A percentile compares a stretch with the other conserved stretches of the same genome.
phyloP scores from a whole-genome alignment of 2,797 vertebrate species.

The Karalla daura region DNA sequence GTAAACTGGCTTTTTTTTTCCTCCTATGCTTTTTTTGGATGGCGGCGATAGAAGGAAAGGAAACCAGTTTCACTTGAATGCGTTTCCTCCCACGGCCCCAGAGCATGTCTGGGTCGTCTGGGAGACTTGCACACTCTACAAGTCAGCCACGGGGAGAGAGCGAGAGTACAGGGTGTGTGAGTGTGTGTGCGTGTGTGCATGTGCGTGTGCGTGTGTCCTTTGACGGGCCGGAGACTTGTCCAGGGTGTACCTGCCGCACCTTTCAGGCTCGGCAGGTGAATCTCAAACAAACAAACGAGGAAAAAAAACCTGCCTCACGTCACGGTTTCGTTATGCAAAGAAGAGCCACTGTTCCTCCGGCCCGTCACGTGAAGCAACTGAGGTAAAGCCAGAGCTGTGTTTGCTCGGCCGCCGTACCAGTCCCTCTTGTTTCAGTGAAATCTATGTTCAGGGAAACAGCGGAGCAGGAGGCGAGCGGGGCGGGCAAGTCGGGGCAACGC shows the following conservation, averaged over 20 bases:
- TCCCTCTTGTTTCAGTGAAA: constrained; percentile 16
- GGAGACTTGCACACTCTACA: too few species aligned
- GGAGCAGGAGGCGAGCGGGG: constrained; percentile 32
- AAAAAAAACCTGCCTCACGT: constrained; percentile 10
- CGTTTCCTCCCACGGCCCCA: too few species aligned
- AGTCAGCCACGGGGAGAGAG: too few species aligned
- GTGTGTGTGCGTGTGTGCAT: too few species aligned
- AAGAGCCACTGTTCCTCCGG: not conserved
- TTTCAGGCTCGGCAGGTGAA: not conserved
- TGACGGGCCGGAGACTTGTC: too few species aligned
- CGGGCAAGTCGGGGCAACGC: constrained; percentile 42
- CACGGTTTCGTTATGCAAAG: constrained; percentile 5
- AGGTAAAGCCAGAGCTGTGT: constrained; percentile 27
- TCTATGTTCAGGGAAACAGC: constrained; percentile 17
- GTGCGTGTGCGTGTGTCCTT: too few species aligned
- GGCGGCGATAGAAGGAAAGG: too few species aligned
- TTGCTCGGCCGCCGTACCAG: constrained; percentile 24
- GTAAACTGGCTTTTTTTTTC: too few species aligned
- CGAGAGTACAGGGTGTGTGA: too few species aligned
- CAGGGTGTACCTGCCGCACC: constrained; percentile 4
- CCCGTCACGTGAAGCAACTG: not conserved
- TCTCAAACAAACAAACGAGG: constrained; percentile 8
- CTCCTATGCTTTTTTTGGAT: too few species aligned
- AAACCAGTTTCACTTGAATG: too few species aligned
- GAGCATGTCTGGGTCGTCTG: too few species aligned